A percentile compares a stretch with the other conserved stretches of the same genome.
Conservation (phyloP, 1,140 invertebrate genomes). For the Drosophila bipectinata region DNA sequence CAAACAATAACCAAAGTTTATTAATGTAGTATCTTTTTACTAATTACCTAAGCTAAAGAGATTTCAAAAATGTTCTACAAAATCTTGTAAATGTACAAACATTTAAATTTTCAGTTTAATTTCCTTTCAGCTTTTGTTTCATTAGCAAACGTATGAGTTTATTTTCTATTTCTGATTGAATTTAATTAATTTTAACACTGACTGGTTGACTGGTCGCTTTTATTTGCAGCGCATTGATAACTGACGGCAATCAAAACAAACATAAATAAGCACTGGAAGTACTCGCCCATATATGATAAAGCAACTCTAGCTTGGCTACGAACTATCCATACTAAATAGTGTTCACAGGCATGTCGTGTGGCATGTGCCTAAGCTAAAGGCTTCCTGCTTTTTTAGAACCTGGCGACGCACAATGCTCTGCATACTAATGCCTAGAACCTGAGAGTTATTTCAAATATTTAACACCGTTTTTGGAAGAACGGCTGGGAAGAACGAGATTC, state of each 20-base stretch:
- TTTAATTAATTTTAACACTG: too few species aligned
- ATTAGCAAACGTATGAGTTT: too few species aligned
- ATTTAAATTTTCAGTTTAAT: too few species aligned
- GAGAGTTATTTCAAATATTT: conserved; percentile 67
- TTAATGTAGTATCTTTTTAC: too few species aligned
- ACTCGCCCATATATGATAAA: conserved; percentile 54
- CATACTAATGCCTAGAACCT: conserved; percentile 65
- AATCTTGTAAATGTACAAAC: neutral
- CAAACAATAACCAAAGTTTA: neutral
- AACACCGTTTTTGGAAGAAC: conserved; percentile 49
- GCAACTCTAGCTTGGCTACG: conserved; percentile 51
- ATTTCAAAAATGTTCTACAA: neutral
- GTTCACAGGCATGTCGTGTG: conserved; percentile 34
- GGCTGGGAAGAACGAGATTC: conserved; percentile 23
- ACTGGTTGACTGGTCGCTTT: neutral
- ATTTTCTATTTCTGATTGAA: too few species aligned
- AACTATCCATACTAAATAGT: conserved; percentile 61
- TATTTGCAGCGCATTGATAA: conserved; percentile 33
- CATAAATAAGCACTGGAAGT: conserved; percentile 41
- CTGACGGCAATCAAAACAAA: conserved; percentile 51
- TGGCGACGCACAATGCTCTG: conserved; percentile 43
- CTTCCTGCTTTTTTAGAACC: conserved; percentile 50
- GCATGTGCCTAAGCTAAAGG: conserved; percentile 56
- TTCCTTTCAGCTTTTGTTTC: too few species aligned
- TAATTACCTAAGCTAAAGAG: neutral